These are phyloP conservation scores for Hippoglossus stenolepis DNA, from an alignment of 2,113 vertebrate species.

Conservation along the genomic window DNA sequence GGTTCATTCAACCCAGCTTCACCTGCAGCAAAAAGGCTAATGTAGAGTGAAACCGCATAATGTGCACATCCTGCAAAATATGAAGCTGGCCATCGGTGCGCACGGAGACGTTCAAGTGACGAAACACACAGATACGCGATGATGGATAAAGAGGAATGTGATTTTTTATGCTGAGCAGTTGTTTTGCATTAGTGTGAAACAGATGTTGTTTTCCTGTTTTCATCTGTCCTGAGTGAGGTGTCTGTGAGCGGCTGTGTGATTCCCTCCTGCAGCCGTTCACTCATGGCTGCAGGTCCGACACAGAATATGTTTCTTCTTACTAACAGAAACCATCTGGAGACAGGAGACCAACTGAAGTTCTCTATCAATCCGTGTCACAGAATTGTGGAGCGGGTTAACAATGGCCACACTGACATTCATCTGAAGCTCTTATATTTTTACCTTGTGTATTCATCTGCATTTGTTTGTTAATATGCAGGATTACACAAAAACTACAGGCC, in stretches of 20 bases:
- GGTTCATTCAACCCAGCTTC: conserved; percentile 66
- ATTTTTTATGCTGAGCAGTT: conserved; percentile 20
- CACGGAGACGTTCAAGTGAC: conserved; percentile 27
- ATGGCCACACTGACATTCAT: conserved; percentile 1
- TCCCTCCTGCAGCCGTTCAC: conserved; percentile 32
- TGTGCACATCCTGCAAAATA: conserved; percentile 49
- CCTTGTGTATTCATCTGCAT: too few species aligned
- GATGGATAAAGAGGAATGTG: conserved; percentile 25
- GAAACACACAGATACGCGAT: conserved; percentile 5
- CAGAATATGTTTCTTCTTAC: conserved; percentile 62
- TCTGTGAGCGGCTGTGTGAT: conserved; percentile 35
- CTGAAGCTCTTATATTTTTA: background rate
- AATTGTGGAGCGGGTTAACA: too few species aligned
- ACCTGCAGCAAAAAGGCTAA: conserved; percentile 74
- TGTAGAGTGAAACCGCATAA: conserved; percentile 72
- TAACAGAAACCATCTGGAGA: conserved; percentile 77
- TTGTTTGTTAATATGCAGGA: too few species aligned
- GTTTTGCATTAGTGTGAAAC: conserved; percentile 21
- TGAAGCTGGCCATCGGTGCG: conserved; percentile 34
- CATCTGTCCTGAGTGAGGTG: conserved; percentile 78
- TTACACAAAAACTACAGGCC: too few species aligned
- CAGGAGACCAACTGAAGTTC: conserved; percentile 23
- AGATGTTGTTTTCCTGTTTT: conserved; percentile 58
- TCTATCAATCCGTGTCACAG: conserved; percentile 23
- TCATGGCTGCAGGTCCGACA: conserved; percentile 49